phyloP scores from a whole-genome alignment of 1,140 invertebrate species.

The Drosophila varians region DNA sequence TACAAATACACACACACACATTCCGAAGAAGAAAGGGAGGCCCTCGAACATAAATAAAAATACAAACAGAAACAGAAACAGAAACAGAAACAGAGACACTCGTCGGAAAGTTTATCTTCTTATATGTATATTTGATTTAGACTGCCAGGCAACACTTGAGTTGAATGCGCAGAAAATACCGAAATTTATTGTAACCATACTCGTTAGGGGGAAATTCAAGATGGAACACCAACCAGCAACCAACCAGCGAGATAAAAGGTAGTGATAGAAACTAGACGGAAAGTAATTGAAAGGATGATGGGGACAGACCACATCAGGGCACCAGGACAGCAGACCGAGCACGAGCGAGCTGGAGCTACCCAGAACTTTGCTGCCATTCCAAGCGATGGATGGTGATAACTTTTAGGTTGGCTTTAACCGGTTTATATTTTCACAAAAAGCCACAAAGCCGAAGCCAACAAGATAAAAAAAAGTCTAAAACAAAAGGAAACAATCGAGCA shows the following conservation, averaged over 20 bases:
- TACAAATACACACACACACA: not conserved
- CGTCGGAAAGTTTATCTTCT: constrained; percentile 42
- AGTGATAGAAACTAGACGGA: constrained; percentile 7
- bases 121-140: constrained; percentile 59
- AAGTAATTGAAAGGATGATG: not conserved
- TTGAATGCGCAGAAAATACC: constrained; percentile 33
- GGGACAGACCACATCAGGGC: not conserved
- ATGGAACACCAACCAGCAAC: not conserved
- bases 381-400: constrained; percentile 37
- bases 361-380: constrained; percentile 13
- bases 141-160: constrained; percentile 50
- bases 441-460: constrained; percentile 21
- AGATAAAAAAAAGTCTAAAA: constrained; percentile 37
- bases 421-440: constrained; percentile 55
- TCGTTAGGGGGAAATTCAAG: not conserved
- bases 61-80: constrained; percentile 12
- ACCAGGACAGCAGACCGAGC: constrained; percentile 5
- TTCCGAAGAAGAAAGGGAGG: too few species aligned
- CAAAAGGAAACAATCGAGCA: constrained; percentile 29
- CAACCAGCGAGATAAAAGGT: not conserved
- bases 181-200: constrained; percentile 14
- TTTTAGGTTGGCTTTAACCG: constrained; percentile 66
- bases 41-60: constrained; percentile 11
- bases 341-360: constrained; percentile 16
- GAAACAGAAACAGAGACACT: constrained; percentile 6